A percentile compares a stretch with the other conserved stretches of the same genome.
These are phyloP conservation scores for Sarcophaga carnaria DNA, from an alignment of 2,888 invertebrate species.

Conservation along the genomic window DNA sequence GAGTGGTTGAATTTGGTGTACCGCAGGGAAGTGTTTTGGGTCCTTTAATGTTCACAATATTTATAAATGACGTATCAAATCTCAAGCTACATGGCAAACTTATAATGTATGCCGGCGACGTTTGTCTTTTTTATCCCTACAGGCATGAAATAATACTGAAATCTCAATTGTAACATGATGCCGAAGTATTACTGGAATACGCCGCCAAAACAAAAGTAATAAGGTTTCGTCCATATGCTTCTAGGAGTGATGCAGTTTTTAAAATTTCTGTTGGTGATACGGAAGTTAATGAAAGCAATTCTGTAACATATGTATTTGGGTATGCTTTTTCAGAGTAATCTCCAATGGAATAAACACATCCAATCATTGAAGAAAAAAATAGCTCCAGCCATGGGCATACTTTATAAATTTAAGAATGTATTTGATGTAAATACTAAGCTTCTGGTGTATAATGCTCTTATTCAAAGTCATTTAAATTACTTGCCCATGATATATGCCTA, in stretches of 20 bases:
- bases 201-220: too few relatives aligned
- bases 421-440: not conserved
- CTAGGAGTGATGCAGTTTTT: too few relatives aligned
- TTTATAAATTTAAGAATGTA: not conserved
- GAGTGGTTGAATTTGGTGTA: not conserved
- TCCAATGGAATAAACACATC: too few relatives aligned
- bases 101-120: not conserved
- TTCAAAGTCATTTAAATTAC: slow-evolving; percentile 5
- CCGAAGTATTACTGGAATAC: too few relatives aligned
- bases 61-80: slow-evolving; percentile 5
- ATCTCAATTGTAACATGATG: too few relatives aligned
- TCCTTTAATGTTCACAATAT: not conserved
- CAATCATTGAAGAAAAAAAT: too few relatives aligned
- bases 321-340: too few relatives aligned
- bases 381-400: not conserved
- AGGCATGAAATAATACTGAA: too few relatives aligned
- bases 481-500: slow-evolving; percentile 6
- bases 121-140: not conserved
- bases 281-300: too few relatives aligned
- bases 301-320: too few relatives aligned
- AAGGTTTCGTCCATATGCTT: too few relatives aligned
- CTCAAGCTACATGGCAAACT: slow-evolving; percentile 2
- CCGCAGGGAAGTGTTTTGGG: not conserved
- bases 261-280: too few relatives aligned
- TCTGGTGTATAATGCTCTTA: not conserved